A percentile compares a stretch with the other conserved stretches of the same genome.
These are phyloP conservation scores for Meghimatium bilineatum DNA, from an alignment of 2,888 invertebrate species.

Conservation along the genomic window DNA sequence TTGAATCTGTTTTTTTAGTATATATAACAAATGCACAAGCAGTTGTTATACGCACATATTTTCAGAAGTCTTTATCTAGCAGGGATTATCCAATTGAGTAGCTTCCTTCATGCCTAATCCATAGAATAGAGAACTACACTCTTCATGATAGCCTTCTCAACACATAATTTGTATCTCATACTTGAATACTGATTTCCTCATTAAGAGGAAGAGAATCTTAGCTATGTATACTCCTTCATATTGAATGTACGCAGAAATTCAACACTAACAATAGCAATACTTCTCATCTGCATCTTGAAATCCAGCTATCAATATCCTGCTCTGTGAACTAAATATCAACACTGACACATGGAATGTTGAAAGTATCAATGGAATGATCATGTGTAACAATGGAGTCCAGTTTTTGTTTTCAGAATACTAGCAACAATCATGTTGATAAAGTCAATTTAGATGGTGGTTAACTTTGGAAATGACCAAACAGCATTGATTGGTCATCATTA, in stretches of 20 bases:
- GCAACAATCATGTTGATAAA: background rate
- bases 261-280: background rate
- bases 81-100: no score
- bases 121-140: no score
- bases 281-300: background rate
- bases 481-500: slow-evolving; percentile 44
- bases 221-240: no score
- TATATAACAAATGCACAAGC: no score
- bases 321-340: background rate
- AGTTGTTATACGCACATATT: no score
- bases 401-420: background rate
- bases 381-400: background rate
- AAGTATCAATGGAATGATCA: background rate
- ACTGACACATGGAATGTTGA: background rate
- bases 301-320: background rate
- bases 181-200: no score
- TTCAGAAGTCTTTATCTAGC: no score
- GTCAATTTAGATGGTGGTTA: background rate
- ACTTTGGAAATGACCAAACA: slow-evolving; percentile 33
- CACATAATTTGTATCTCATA: no score
- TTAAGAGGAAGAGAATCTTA: no score
- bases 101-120: no score
- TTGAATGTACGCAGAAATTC: background rate
- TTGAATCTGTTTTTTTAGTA: background rate
- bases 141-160: no score